Evolutionary conservation across 2,797 vertebrate genomes (phyloP).

Genomic region (Spinus olivaceus): DNA sequence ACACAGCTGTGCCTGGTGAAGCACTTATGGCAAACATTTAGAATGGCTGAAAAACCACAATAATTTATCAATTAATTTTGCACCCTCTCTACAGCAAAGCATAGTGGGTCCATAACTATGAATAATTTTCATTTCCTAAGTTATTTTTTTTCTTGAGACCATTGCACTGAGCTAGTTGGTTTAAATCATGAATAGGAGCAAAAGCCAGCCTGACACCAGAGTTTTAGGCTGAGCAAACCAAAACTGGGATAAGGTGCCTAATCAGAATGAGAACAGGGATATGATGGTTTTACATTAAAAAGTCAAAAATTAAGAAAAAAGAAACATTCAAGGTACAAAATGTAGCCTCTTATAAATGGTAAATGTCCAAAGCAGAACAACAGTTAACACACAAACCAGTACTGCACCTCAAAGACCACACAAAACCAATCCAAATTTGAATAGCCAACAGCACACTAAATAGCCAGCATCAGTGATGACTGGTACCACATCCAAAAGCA

Average conservation of each 20-base stretch:
- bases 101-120: accelerated
- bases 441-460: not conserved
- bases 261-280: not conserved
- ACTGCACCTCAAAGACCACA: not conserved
- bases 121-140: not conserved
- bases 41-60: not conserved
- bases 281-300: not conserved
- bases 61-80: not conserved
- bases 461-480: accelerated
- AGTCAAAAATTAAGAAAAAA: not conserved
- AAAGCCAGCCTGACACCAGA: not conserved
- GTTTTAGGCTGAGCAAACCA: not conserved
- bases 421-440: not conserved
- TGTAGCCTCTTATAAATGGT: not conserved
- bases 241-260: not conserved
- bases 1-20: not conserved
- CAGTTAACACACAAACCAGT: not conserved
- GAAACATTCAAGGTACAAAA: not conserved
- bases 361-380: not conserved
- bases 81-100: not conserved
- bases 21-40: not conserved
- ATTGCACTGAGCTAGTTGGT: not conserved
- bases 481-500: not conserved
- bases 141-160: not conserved
- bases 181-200: not conserved